Evolutionary conservation across 2,888 invertebrate genomes (phyloP).

Genomic region (Acleris laterana): DNA sequence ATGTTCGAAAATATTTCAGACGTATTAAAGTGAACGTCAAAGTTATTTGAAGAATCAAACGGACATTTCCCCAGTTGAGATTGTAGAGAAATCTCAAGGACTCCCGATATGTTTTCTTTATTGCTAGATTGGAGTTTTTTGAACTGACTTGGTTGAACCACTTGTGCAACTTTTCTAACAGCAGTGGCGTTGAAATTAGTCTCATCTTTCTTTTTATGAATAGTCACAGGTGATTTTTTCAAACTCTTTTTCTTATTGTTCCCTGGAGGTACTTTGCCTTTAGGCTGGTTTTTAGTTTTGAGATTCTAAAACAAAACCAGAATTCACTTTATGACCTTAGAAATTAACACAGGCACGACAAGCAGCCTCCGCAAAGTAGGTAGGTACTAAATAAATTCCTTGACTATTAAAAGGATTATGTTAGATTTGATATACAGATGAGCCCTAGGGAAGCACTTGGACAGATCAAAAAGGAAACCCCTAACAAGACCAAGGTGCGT

Average conservation of each 20-base stretch:
- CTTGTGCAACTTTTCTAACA: conserved; percentile 58
- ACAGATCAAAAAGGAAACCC: too few relatives aligned
- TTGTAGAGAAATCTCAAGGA: conserved; percentile 55
- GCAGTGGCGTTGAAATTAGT: conserved; percentile 61
- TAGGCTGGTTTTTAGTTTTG: conserved; percentile 61
- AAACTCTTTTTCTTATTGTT: conserved; percentile 68
- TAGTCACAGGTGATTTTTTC: conserved; percentile 69
- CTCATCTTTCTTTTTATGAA: conserved; percentile 70
- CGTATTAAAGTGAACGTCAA: conserved; percentile 68
- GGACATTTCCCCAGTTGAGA: conserved; percentile 60
- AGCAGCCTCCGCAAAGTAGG: too few relatives aligned
- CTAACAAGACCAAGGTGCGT: too few relatives aligned
- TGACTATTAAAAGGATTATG: too few relatives aligned
- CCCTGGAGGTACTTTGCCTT: conserved; percentile 71
- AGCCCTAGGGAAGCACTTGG: too few relatives aligned
- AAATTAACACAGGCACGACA: too few relatives aligned
- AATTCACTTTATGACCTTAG: not conserved
- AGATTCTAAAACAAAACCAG: conserved; percentile 54
- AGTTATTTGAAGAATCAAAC: conserved; percentile 65
- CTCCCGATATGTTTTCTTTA: conserved; percentile 60
- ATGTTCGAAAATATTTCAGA: conserved; percentile 73
- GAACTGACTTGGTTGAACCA: conserved; percentile 56
- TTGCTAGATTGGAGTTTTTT: conserved; percentile 53
- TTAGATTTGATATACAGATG: too few relatives aligned
- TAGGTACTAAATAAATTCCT: too few relatives aligned